Percentiles rank a stretch among this genome's conserved stretches.
These are phyloP conservation scores for Cassiopea xamachana DNA, from an alignment of 30 jellyfish, hydroid and myxozoan species.

Conservation along the genomic window DNA sequence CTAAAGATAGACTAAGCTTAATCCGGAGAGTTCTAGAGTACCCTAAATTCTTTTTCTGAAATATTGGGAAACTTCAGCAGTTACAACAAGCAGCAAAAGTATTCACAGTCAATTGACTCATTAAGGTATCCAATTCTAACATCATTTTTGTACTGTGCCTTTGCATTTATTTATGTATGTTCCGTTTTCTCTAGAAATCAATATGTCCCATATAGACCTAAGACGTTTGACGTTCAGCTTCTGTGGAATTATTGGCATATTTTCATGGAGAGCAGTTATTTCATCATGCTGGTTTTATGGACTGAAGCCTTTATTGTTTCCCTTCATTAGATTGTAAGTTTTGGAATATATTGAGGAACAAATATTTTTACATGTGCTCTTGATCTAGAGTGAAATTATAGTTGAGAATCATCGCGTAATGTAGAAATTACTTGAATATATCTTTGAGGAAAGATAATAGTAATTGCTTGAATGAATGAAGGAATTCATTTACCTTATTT, in stretches of 20 bases:
- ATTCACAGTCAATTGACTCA: too few relatives aligned
- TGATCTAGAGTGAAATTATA: background rate
- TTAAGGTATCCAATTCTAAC: too few relatives aligned
- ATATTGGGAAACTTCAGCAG: too few relatives aligned
- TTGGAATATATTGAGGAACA: background rate
- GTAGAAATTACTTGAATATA: background rate
- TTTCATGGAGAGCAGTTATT: slow-evolving; percentile 18
- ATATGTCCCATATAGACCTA: background rate
- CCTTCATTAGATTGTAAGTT: slow-evolving; percentile 18
- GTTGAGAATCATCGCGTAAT: too few relatives aligned
- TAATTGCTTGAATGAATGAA: background rate
- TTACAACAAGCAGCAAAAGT: too few relatives aligned
- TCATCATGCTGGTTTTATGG: slow-evolving; percentile 7
- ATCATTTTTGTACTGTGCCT: too few relatives aligned
- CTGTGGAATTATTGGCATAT: background rate
- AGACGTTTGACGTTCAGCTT: background rate
- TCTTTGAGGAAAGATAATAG: background rate
- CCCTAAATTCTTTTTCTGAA: too few relatives aligned
- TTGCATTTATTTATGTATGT: background rate
- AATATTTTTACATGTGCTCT: background rate
- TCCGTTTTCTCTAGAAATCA: background rate
- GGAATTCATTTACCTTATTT: background rate
- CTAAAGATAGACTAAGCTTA: too few relatives aligned
- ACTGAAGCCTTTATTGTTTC: background rate
- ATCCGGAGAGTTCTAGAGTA: too few relatives aligned